These are phyloP conservation scores for Siphonodentalium dalli DNA, from an alignment of 2,888 invertebrate genomes.

Conservation along the genomic window DNA sequence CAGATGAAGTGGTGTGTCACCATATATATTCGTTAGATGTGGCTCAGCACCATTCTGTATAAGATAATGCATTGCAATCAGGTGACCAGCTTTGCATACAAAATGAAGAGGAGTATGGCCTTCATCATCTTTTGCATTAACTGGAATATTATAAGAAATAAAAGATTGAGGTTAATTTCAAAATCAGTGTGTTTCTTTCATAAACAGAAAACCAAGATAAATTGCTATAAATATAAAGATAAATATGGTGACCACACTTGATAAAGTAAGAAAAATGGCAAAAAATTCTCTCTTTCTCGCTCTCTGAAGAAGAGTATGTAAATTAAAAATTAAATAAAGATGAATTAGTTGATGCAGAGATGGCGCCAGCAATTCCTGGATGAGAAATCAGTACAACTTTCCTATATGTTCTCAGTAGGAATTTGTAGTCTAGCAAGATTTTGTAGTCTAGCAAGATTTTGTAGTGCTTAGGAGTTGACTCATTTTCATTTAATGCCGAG, in stretches of 20 bases:
- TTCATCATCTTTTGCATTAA: conserved; percentile 66
- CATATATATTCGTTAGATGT: conserved; percentile 65
- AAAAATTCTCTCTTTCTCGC: not conserved
- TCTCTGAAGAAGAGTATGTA: not conserved
- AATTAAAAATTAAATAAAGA: not conserved
- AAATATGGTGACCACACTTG: not conserved
- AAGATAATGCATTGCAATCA: conserved; percentile 61
- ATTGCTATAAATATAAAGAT: not conserved
- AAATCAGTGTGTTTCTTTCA: not conserved
- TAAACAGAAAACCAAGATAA: not conserved
- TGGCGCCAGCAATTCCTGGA: too few relatives aligned
- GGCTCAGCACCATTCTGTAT: conserved; percentile 58
- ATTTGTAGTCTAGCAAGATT: too few relatives aligned
- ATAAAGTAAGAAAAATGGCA: not conserved
- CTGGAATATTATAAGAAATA: conserved; percentile 42
- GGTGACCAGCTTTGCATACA: conserved; percentile 65
- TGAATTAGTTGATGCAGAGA: too few relatives aligned
- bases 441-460: too few relatives aligned
- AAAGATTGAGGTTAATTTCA: not conserved
- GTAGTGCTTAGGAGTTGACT: too few relatives aligned
- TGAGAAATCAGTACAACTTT: too few relatives aligned
- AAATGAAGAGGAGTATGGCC: conserved; percentile 67
- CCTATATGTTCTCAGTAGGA: too few relatives aligned
- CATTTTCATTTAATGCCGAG: too few relatives aligned
- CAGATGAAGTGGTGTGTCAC: conserved; percentile 67